phyloP scores from a whole-genome alignment of 2,113 vertebrate species.

The Xenopus borealis region DNA sequence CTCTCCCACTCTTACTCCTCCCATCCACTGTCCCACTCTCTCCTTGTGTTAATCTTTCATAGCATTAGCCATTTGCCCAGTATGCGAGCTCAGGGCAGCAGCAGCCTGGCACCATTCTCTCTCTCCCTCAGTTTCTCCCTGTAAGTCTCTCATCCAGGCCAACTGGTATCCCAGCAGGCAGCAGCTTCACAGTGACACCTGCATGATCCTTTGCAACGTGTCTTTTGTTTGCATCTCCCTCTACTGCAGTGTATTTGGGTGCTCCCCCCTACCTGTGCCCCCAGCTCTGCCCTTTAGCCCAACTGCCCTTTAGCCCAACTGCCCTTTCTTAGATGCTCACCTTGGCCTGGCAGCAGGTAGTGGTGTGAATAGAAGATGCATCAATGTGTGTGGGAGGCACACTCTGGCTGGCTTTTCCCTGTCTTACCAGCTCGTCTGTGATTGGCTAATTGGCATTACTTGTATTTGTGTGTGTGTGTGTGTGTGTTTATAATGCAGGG shows the following conservation, averaged over 20 bases:
- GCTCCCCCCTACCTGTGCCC: neutral
- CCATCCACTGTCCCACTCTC: conserved; percentile 50
- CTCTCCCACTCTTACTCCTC: conserved; percentile 31
- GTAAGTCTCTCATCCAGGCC: conserved; percentile 17
- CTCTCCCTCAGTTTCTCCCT: no score
- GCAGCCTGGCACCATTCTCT: neutral
- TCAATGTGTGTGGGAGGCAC: conserved; percentile 51
- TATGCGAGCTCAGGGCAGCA: neutral
- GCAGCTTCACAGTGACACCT: neutral
- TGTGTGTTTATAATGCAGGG: neutral
- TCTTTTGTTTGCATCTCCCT: neutral
- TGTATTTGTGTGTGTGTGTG: neutral
- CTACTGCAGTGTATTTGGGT: neutral
- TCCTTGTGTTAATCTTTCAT: conserved; percentile 28
- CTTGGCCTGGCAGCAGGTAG: conserved; percentile 50
- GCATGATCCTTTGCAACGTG: neutral
- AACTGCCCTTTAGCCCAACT: no score
- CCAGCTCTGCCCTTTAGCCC: neutral
- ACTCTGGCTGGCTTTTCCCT: conserved; percentile 57
- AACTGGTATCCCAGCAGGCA: neutral
- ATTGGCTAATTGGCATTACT: conserved; percentile 53
- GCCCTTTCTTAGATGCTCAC: conserved; percentile 35
- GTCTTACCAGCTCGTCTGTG: conserved; percentile 56
- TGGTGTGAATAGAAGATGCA: conserved; percentile 55
- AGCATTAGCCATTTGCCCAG: neutral